These are phyloP conservation scores for Lagopus muta DNA, from an alignment of 2,113 vertebrate genomes.

Conservation along the genomic window DNA sequence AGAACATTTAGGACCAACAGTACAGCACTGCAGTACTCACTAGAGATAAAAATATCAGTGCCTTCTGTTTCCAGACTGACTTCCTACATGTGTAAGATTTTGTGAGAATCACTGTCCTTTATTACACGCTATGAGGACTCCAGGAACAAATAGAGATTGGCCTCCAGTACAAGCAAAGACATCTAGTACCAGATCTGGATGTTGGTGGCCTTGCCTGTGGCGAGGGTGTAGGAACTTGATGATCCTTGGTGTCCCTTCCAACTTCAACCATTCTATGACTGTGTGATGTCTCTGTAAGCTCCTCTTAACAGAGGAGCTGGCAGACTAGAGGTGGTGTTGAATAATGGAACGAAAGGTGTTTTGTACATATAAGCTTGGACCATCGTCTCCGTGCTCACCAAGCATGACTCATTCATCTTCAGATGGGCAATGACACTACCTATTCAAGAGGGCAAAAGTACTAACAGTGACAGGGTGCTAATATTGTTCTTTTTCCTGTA, in stretches of 20 bases:
- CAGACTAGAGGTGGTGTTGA: background rate
- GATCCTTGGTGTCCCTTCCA: too few relatives aligned
- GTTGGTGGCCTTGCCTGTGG: too few relatives aligned
- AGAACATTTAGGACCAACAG: background rate
- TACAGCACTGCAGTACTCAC: background rate
- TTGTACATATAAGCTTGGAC: background rate
- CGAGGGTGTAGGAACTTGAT: too few relatives aligned
- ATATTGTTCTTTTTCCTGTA: background rate
- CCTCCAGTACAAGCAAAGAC: background rate
- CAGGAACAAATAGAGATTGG: background rate
- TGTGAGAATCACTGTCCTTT: background rate
- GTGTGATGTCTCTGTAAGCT: background rate
- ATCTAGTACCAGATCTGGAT: too few relatives aligned
- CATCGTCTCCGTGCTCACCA: rapidly evolving
- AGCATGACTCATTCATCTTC: background rate
- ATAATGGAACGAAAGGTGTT: background rate
- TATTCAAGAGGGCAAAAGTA: background rate
- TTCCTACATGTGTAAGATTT: background rate
- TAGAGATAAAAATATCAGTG: background rate
- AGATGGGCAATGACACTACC: background rate
- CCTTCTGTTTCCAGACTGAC: background rate
- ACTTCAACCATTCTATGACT: too few relatives aligned
- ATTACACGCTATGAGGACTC: background rate
- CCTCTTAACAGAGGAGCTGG: background rate
- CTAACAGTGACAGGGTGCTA: background rate